Base-by-base conservation (phyloP, 2,797 vertebrate genomes). In the Nannoperca obscura region DNA sequence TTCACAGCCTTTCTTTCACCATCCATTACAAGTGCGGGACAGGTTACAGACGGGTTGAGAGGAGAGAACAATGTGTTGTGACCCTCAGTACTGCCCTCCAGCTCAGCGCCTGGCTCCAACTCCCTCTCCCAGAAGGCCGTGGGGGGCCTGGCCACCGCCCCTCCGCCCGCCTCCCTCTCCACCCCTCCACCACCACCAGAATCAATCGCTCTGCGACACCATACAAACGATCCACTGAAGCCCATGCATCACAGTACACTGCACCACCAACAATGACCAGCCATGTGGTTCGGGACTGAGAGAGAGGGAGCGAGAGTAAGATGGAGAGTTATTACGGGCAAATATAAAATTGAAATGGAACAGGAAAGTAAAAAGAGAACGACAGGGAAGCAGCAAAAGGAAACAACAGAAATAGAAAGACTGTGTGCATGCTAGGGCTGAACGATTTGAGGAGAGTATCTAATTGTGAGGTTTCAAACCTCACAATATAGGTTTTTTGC, bases 181-280 rank as follows among this genome's bases (percentile, higher is more conserved):
- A 78, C 86, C 80, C 80, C 69, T 22, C 92, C 92, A 80, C 89
- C 82, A 65, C 82, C 81, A 79, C 60, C 89, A 91, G 90, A 95
- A 95, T 97, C 97, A 95, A 95, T 98, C 94, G 64, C 86, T 86
- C 86, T 70, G 86, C 95, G 94, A 94, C 93, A 90, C 92, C 91
- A 85, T 93, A 96, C 95, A 96, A 95, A 96, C 94, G 95, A 96
- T 91, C 93, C 82, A 53, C 90, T 86, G 79, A 91, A 86, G 91
- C 88, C 89, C 91, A 94, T 94, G 91, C 91, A 94, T 93, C 92
- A 95, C 83, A 81, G 85, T 69, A 72, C 82, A 85, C 82, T 44
- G 88, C 83, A 73, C 88, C 90, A 86, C 90, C 92, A 91, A 89
- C 91, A 90, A 87, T 85, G 91, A 85, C 85, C 84, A 75, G 88